These are phyloP conservation scores for Pelagia noctiluca DNA, from an alignment of 30 jellyfish, hydroid and myxozoan species.

Conservation along the genomic window DNA sequence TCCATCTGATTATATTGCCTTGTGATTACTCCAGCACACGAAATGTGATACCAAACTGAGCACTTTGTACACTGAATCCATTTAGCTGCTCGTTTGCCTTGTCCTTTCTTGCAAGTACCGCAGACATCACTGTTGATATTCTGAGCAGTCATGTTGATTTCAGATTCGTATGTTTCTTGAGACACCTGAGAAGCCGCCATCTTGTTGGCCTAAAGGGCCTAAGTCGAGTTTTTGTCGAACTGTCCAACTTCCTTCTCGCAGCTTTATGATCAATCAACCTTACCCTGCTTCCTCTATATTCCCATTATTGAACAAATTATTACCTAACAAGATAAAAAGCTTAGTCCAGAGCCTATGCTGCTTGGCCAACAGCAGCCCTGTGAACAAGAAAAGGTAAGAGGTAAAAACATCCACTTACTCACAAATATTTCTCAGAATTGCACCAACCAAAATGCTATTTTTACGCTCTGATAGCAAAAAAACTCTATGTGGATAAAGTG, in stretches of 20 bases:
- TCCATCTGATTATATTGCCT: background rate
- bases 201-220: constrained; percentile 9
- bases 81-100: constrained; percentile 1
- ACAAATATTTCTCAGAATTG: too few relatives aligned
- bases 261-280: too few relatives aligned
- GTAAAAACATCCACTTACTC: too few relatives aligned
- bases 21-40: background rate
- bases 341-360: too few relatives aligned
- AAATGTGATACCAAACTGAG: background rate
- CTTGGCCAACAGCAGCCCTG: too few relatives aligned
- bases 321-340: too few relatives aligned
- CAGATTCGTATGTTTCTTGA: background rate
- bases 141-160: background rate
- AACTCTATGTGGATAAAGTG: too few relatives aligned
- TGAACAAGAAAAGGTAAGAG: too few relatives aligned
- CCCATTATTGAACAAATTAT: too few relatives aligned
- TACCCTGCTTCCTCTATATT: too few relatives aligned
- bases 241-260: background rate
- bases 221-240: background rate
- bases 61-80: constrained; percentile 6
- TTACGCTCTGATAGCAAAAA: too few relatives aligned
- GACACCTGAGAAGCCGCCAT: constrained; percentile 6
- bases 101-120: constrained; percentile 1
- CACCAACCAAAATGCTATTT: too few relatives aligned
- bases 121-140: background rate